Evolutionary conservation across 92 coral and sea anemone genomes (phyloP), one percentile per base, ranked within the genome.

Genomic region (Muricea muricata): DNA sequence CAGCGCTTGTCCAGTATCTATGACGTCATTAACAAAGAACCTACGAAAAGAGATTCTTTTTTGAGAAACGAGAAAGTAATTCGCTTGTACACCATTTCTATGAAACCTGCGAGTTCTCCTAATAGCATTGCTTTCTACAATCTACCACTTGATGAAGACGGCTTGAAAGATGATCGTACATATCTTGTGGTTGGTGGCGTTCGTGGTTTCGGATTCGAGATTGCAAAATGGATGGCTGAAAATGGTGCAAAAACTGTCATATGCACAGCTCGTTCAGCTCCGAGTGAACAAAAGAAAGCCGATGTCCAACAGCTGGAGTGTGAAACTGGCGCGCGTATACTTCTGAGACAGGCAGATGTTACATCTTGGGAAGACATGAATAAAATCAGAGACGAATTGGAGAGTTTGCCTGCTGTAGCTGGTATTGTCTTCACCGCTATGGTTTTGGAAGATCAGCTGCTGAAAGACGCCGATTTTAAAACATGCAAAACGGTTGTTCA

Each of bases 361-460:
- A 92, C 98, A 24, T 80, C 47, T 75, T 75, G 73, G 33, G 88
- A 86, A 37, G 87, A 92, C 29, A 94, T 94, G 98, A 50, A 29
- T 0, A 37, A 75, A 2, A 75, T 92, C 8, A 72, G 71, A 26
- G 46, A 85, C 30, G 79, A 81, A 33, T 80, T 90, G 25, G 9
- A 80, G 23, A 21, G 70, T n/a, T 84, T 90, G 71, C 93, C 93
- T 65, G 73, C 83, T 37, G 69, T 90, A 29, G 93, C 91, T 25
- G 93, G 93, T 10, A 87, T 87, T 30, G 92, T 93, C 6, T 88
- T 67, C 41, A 87, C 90, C 66, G 97, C 97, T 24, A 84, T 90
- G 88, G 92, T 93, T 1, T 75, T 93, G 71, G 87, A 67, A 18
- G 97, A 93, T 56, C 87, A 85, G 60, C 50, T 90, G 1, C 85